Conservation (phyloP, 2,888 invertebrate species). For the Anagyrus pseudococci region DNA sequence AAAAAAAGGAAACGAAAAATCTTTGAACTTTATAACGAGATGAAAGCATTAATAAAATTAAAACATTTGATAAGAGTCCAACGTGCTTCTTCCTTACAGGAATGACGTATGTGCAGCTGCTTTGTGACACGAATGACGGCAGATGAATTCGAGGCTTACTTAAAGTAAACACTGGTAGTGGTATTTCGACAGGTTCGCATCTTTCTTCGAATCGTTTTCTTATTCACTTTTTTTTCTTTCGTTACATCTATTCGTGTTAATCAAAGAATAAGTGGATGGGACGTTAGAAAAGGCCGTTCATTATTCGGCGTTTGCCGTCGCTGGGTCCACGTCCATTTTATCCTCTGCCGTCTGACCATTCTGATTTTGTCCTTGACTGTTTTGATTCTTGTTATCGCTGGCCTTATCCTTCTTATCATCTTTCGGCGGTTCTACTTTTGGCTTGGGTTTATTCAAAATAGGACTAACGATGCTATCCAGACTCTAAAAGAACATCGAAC, state of each 20-base stretch:
- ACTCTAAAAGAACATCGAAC: conserved; percentile 53
- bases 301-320: conserved; percentile 24
- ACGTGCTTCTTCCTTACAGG: neutral
- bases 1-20: no score
- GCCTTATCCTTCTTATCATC: conserved; percentile 62
- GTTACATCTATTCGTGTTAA: conserved; percentile 28
- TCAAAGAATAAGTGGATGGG: conserved; percentile 18
- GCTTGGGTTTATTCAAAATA: conserved; percentile 89
- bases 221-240: conserved; percentile 19
- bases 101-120: conserved; percentile 42
- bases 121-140: conserved; percentile 42
- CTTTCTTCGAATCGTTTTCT: conserved; percentile 28
- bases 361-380: conserved; percentile 48
- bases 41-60: conserved; percentile 6
- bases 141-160: conserved; percentile 20
- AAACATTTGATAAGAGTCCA: conserved; percentile 4
- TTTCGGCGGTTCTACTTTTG: conserved; percentile 75
- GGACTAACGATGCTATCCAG: conserved; percentile 68
- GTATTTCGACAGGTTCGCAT: conserved; percentile 21
- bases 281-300: conserved; percentile 3
- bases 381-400: conserved; percentile 54
- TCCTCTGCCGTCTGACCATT: conserved; percentile 53
- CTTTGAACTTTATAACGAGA: no score
- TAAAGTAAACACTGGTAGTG: conserved; percentile 20
- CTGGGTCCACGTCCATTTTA: conserved; percentile 61